These are phyloP conservation scores for Onthophagus sagittarius DNA, from an alignment of 2,888 invertebrate species.

Conservation along the genomic window DNA sequence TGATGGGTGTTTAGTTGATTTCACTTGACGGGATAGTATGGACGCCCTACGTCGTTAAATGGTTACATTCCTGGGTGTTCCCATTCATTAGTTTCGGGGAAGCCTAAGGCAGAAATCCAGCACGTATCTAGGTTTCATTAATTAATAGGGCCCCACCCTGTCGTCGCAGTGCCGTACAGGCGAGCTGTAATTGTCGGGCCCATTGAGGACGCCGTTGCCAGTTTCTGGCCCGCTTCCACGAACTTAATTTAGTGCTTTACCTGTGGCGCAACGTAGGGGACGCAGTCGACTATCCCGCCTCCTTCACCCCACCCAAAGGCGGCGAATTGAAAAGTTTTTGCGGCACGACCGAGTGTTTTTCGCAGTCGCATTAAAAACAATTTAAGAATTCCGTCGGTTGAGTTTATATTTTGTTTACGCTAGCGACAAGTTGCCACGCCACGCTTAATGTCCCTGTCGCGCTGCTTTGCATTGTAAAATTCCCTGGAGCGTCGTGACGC, in stretches of 20 bases:
- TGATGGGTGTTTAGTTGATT: background rate
- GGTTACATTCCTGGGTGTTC: background rate
- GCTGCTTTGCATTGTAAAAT: slow-evolving; percentile 6
- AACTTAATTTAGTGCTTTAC: background rate
- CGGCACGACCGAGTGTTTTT: slow-evolving; percentile 28
- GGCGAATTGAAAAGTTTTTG: slow-evolving; percentile 1
- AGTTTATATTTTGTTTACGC: slow-evolving; percentile 10
- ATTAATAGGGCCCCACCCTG: slow-evolving; percentile 10
- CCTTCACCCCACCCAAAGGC: background rate
- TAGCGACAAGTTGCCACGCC: slow-evolving; percentile 3
- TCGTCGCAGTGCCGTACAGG: background rate
- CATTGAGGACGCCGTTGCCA: background rate
- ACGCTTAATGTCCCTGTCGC: slow-evolving; percentile 1
- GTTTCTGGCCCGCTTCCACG: background rate
- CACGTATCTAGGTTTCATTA: slow-evolving; percentile 10
- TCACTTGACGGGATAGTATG: background rate
- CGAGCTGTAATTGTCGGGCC: slow-evolving; percentile 4
- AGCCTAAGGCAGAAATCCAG: background rate
- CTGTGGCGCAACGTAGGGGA: background rate
- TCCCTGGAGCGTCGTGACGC: background rate
- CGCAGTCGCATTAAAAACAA: slow-evolving; percentile 33
- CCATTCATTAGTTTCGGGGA: background rate
- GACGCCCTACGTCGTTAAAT: background rate
- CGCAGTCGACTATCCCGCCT: background rate
- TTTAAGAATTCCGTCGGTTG: slow-evolving; percentile 27